A percentile compares a stretch with the other conserved stretches of the same genome.
Evolutionary conservation across 2,888 invertebrate genomes (phyloP).

Genomic region (Eupelmus urozonus): DNA sequence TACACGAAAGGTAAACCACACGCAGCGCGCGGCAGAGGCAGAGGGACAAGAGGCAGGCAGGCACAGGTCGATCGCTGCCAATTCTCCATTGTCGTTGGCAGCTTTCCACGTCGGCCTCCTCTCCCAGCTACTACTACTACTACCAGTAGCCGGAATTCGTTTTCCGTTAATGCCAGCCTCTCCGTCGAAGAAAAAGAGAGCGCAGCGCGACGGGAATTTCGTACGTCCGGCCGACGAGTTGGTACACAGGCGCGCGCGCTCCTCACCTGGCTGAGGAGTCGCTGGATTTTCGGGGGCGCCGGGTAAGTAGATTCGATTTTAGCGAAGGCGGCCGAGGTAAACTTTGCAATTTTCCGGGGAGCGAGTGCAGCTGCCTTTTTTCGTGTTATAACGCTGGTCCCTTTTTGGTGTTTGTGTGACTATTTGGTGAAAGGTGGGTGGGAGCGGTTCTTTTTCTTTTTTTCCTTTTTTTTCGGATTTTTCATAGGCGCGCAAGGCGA

Average conservation of each 20-base stretch:
- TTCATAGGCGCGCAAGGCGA: background rate
- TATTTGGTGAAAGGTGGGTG: too few relatives aligned
- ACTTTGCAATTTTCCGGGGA: too few relatives aligned
- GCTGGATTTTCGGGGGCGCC: background rate
- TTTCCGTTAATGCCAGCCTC: constrained; percentile 49
- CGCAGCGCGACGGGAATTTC: constrained; percentile 21
- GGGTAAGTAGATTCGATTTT: constrained; percentile 24
- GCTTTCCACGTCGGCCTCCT: constrained; percentile 64
- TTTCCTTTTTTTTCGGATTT: too few relatives aligned
- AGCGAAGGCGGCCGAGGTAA: too few relatives aligned
- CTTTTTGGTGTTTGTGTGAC: background rate
- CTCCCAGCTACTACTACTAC: background rate
- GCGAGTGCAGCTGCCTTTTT: background rate
- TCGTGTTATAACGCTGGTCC: background rate
- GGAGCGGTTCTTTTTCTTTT: too few relatives aligned
- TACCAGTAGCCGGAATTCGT: constrained; percentile 53
- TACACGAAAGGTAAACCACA: constrained; percentile 32
- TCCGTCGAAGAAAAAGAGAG: background rate
- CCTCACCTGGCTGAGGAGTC: background rate
- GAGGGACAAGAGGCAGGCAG: background rate
- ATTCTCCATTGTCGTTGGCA: constrained; percentile 73
- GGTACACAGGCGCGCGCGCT: constrained; percentile 2
- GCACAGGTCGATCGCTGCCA: constrained; percentile 67
- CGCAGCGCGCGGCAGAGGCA: constrained; percentile 25
- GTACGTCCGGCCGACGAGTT: constrained; percentile 17